Percentiles rank a stretch among this genome's conserved stretches.
Conservation (phyloP, 2,888 invertebrate species). For the Oxystoma pomonae region DNA sequence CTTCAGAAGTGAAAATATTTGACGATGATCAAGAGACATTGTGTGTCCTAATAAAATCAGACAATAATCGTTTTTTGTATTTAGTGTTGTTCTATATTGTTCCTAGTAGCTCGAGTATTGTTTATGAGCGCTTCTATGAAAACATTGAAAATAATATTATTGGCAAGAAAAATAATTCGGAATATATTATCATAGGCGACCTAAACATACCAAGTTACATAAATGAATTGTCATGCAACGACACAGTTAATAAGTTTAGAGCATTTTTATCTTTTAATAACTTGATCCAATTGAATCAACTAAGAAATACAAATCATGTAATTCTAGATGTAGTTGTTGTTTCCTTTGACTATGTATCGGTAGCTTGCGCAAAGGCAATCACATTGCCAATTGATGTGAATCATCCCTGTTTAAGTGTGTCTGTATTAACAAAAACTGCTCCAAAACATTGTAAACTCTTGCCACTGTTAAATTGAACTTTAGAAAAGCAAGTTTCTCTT, state of each 20-base stretch:
- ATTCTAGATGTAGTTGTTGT: background rate
- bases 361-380: background rate
- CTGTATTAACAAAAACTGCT: background rate
- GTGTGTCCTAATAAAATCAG: background rate
- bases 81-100: background rate
- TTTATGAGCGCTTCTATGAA: background rate
- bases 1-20: background rate
- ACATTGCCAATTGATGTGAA: background rate
- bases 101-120: background rate
- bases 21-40: background rate
- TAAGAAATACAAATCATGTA: background rate
- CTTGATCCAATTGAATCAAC: background rate
- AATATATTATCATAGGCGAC: background rate
- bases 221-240: background rate
- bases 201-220: background rate
- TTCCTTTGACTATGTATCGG: background rate
- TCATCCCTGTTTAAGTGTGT: background rate
- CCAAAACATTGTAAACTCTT: background rate
- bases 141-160: background rate
- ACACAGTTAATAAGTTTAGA: background rate
- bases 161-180: background rate
- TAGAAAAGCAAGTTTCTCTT: background rate
- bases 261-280: background rate
- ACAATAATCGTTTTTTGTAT: background rate
- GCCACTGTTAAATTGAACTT: background rate